These are phyloP conservation scores for Sardina pilchardus DNA, from an alignment of 2,113 vertebrate genomes.

Conservation along the genomic window DNA sequence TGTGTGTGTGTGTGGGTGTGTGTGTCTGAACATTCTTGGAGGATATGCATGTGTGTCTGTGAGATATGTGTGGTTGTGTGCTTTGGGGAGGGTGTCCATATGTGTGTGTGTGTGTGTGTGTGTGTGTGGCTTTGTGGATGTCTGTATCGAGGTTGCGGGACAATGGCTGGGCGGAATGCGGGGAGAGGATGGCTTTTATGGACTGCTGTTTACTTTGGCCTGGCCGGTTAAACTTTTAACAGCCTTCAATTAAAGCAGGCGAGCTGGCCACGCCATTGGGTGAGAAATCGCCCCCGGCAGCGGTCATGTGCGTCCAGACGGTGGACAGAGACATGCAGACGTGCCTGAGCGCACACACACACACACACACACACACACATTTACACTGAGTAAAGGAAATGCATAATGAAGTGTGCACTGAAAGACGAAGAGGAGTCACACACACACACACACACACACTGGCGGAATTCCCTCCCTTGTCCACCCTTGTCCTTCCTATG, in stretches of 20 bases:
- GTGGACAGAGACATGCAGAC: background rate
- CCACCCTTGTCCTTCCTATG: background rate
- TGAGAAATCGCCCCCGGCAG: constrained; percentile 65
- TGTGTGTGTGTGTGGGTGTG: background rate
- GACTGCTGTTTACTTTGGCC: constrained; percentile 76
- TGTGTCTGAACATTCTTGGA: too few species aligned
- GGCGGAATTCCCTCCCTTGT: background rate
- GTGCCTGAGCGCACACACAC: background rate
- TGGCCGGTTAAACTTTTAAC: constrained; percentile 74
- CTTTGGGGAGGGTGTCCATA: background rate
- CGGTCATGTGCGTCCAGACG: constrained; percentile 33
- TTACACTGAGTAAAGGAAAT: too few species aligned
- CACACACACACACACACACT: background rate
- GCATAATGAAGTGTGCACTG: too few species aligned
- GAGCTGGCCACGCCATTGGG: constrained; percentile 69
- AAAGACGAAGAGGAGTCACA: too few species aligned
- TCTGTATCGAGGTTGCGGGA: constrained; percentile 18
- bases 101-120: constrained; percentile 5
- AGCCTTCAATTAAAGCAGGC: constrained; percentile 71
- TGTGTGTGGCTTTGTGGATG: background rate
- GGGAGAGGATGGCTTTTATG: constrained; percentile 75
- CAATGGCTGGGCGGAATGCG: constrained; percentile 64
- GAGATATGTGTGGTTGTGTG: constrained; percentile 4
- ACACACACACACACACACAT: constrained; percentile 31
- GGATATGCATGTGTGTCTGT: too few species aligned